phyloP scores from a whole-genome alignment of 2,113 vertebrate genomes.

The Chionodraco myersi region DNA sequence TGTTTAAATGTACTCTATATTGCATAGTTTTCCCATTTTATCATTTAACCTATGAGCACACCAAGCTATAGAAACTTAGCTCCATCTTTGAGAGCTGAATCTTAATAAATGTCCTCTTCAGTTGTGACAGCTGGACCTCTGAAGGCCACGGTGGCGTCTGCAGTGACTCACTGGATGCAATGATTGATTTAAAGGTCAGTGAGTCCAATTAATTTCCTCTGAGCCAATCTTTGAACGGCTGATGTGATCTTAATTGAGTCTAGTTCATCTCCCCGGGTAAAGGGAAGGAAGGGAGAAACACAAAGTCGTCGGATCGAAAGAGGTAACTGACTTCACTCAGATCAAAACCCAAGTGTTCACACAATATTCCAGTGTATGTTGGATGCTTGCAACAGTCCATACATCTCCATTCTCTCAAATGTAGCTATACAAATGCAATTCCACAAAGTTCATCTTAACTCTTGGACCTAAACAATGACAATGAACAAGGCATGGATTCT shows the following conservation, averaged over 20 bases:
- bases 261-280: slow-evolving; percentile 50
- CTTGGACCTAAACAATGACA: neutral
- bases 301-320: slow-evolving; percentile 11
- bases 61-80: neutral
- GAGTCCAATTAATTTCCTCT: slow-evolving; percentile 66
- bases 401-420: neutral
- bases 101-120: slow-evolving; percentile 3
- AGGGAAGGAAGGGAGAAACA: slow-evolving; percentile 4
- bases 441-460: neutral
- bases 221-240: slow-evolving; percentile 56
- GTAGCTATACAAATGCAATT: neutral
- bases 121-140: slow-evolving; percentile 33
- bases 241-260: slow-evolving; percentile 81
- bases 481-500: too few species aligned
- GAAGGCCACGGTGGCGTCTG: slow-evolving; percentile 25
- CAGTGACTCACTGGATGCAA: slow-evolving; percentile 51
- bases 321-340: slow-evolving; percentile 7
- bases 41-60: neutral
- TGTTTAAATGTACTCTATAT: neutral
- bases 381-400: too few species aligned
- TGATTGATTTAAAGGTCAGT: slow-evolving; percentile 73
- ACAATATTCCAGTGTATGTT: neutral
- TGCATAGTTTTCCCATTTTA: neutral
- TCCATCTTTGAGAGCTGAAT: slow-evolving; percentile 13
- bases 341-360: neutral